These are phyloP conservation scores for Drosophila sp. DNA, from an alignment of 1,140 invertebrate genomes.

Conservation along the genomic window DNA sequence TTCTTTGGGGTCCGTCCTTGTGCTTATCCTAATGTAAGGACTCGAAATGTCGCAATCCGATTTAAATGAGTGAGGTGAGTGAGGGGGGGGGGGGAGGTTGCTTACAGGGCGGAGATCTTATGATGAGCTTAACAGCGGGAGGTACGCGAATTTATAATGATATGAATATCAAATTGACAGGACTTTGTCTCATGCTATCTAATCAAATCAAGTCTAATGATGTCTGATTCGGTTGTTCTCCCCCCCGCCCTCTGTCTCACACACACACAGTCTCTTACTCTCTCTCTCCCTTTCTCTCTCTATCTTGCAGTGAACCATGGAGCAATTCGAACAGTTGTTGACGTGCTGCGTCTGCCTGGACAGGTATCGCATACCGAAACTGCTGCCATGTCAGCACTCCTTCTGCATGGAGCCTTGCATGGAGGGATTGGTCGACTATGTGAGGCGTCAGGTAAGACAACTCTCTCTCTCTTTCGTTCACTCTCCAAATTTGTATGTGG, in stretches of 20 bases:
- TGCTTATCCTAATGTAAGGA: conserved; percentile 74
- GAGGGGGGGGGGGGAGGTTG: not conserved
- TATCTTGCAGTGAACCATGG: conserved; percentile 88
- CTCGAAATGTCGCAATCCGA: conserved; percentile 60
- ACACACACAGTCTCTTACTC: not conserved
- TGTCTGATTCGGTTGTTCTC: conserved; percentile 31
- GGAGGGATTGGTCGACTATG: conserved; percentile 98
- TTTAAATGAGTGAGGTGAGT: conserved; percentile 30
- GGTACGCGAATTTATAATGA: conserved; percentile 76
- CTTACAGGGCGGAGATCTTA: conserved; percentile 45
- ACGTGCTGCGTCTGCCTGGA: conserved; percentile 99
- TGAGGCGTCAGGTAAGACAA: conserved; percentile 91
- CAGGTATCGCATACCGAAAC: conserved; percentile 97
- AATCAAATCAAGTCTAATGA: conserved; percentile 80
- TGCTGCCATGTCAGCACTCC: conserved; percentile 99
- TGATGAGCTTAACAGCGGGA: conserved; percentile 64
- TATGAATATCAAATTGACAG: conserved; percentile 83
- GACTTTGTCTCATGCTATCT: conserved; percentile 55
- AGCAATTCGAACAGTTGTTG: conserved; percentile 98
- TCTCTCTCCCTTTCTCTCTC: conserved; percentile 3
- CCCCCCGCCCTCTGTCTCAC: not conserved
- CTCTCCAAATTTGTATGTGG: not conserved
- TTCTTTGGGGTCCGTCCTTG: conserved; percentile 14
- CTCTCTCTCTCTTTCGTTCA: too few relatives aligned
- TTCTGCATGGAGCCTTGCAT: conserved; percentile 99